Evolutionary conservation across 1,140 invertebrate genomes (phyloP), one percentile per base, ranked within the genome.

Genomic region (Drosophila pruinosa): DNA sequence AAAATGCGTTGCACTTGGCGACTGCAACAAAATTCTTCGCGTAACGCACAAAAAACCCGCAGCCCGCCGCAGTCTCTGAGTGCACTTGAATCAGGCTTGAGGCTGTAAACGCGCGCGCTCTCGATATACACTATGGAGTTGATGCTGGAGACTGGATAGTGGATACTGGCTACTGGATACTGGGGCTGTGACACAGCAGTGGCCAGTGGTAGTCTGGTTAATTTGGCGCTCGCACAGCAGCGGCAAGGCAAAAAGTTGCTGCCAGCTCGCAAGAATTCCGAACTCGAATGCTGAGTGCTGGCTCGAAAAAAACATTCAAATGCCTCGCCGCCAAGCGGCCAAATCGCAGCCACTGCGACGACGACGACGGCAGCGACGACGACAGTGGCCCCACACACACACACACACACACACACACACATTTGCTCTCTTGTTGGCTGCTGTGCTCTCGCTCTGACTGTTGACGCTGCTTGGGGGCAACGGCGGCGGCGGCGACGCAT

Each of bases 221-320:
- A 75, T 83, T 82, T 74, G 72, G 75, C 67, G 72, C 67, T 52
- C 56, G 54, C 43, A 48, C n/a, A 77, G 75, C 72, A 75, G 59
- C 47, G 58, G 64, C 54, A 69, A 54, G 28, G 64, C 76, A 82
- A 72, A 90, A 90, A 81, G 78, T 85, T 89, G 89, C 89, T 90
- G 69, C 89, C 89, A 90, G 75, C 89, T 90, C 83, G 89, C 78
- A 90, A 90, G 89, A 90, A 90, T 90, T 90, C 89, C 89, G 89
- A 90, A 90, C 89, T 81, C 89, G 89, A 90, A 90, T 90, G 89
- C 80, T 89, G 89, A 85, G 77, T 72, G 73, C 72, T 58, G 74
- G 69, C 63, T 76, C 74, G 89, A 90, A 90, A 90, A 90, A 90
- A 90, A 90, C 79, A 76, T 90, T 78, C 76, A 90, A 90, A 90